phyloP scores from a whole-genome alignment of 2,113 vertebrate genomes.

The Cygnus buccinator region DNA sequence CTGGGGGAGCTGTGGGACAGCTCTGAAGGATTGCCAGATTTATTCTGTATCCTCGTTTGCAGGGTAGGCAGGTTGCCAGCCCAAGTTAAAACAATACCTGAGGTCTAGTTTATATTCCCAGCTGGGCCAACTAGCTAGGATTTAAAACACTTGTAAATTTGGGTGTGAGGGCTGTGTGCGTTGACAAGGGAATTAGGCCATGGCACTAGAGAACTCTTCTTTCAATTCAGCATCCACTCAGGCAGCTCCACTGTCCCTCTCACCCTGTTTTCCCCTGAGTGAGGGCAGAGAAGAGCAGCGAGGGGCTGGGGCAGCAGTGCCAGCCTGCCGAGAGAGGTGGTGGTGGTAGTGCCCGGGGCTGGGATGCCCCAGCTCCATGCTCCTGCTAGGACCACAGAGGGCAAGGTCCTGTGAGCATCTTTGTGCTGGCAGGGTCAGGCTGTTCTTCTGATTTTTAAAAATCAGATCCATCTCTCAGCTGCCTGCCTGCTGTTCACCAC shows the following conservation, averaged over 20 bases:
- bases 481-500: neutral
- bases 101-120: constrained; percentile 39
- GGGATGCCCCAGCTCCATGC: neutral
- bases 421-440: neutral
- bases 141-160: constrained; percentile 33
- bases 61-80: neutral
- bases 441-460: neutral
- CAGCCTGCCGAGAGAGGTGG: neutral
- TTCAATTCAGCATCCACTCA: neutral
- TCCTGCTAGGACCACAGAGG: neutral
- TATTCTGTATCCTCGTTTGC: neutral
- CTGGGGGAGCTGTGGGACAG: constrained; percentile 15
- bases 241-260: neutral
- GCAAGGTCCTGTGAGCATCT: neutral
- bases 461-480: neutral
- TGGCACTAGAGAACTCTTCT: neutral
- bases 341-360: accelerated
- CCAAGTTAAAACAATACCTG: constrained; percentile 42
- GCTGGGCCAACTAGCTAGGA: neutral
- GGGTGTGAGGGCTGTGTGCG: accelerated
- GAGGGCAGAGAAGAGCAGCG: accelerated
- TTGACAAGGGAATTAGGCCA: neutral
- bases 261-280: accelerated
- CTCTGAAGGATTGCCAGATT: constrained; percentile 34
- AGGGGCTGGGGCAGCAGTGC: neutral